Evolutionary conservation across 2,888 invertebrate genomes (phyloP).

Genomic region (Graphium colonna): DNA sequence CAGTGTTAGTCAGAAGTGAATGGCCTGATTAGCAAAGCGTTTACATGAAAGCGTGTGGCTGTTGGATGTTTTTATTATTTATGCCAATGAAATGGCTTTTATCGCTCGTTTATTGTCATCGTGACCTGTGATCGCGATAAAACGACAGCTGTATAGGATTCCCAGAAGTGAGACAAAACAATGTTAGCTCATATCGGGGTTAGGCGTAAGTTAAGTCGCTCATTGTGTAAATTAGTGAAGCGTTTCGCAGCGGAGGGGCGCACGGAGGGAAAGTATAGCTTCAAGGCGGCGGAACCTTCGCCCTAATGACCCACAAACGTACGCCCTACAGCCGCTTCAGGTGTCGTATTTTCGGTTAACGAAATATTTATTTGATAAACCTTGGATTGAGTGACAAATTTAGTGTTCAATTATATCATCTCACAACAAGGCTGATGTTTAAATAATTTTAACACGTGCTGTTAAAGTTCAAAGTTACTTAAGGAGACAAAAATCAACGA

Average conservation of each 20-base stretch:
- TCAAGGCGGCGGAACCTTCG: slow-evolving; percentile 50
- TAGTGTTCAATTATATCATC: not conserved
- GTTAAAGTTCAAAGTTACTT: not conserved
- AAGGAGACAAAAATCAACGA: slow-evolving; percentile 20
- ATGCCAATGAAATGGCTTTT: slow-evolving; percentile 44
- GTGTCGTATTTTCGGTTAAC: slow-evolving; percentile 28
- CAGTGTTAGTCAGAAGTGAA: slow-evolving; percentile 39
- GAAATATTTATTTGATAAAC: slow-evolving; percentile 12
- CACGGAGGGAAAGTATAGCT: slow-evolving; percentile 43
- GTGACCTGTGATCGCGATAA: slow-evolving; percentile 60
- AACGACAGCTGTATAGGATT: slow-evolving; percentile 46
- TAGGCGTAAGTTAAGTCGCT: not conserved
- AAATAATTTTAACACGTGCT: not conserved
- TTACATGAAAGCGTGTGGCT: slow-evolving; percentile 41
- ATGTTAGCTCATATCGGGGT: slow-evolving; percentile 40
- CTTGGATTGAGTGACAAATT: not conserved
- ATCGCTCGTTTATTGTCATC: slow-evolving; percentile 55
- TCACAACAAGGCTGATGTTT: too few relatives aligned
- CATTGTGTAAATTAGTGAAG: slow-evolving; percentile 36
- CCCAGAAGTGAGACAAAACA: slow-evolving; percentile 51
- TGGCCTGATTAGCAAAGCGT: slow-evolving; percentile 56
- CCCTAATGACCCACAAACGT: slow-evolving; percentile 63
- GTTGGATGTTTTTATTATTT: slow-evolving; percentile 36
- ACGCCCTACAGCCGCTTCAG: slow-evolving; percentile 38
- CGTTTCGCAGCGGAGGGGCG: slow-evolving; percentile 24